Evolutionary conservation across 2,113 vertebrate species (phyloP), one percentile per base, ranked within the genome.

Genomic region (Orthonyx spaldingii): DNA sequence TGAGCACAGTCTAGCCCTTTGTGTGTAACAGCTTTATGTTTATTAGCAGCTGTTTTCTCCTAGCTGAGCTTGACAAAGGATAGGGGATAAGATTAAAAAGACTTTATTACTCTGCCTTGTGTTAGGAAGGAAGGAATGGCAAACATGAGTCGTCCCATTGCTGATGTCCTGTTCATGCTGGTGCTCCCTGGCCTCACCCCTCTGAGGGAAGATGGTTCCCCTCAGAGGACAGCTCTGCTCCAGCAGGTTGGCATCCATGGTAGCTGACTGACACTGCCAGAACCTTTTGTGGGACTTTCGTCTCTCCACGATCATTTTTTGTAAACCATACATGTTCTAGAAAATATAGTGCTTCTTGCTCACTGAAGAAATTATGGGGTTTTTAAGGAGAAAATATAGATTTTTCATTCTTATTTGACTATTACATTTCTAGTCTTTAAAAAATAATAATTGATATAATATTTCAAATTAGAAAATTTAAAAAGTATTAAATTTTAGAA

Each of bases 1-100:
- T 72, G 49, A 92, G 22, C 57, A 66, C 39, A 79, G 14, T 76
- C 70, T 79, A 91, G 53, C 57, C 82, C 59, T 94, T 89, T 94
- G 53, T 96, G 42, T 83, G 30, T 46, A 63, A 85, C 63, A 85
- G 63, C 85, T 93, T 90, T 93, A 69, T 83, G 69, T 82, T 92
- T 93, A 53, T 85, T 79, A 85, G 81, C 93, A 95, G 84, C 91
- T 95, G 70, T 76, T 94, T 93, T 79, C 55, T 87, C 49, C 70
- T 69, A 59, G 70, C 70, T 80, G 60, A 79, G 61, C 66, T 72
- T 61, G 63, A 82, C 53, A 82, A 89, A 91, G 39, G 39, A 16
- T 39, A 77, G 56, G n/a, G 52, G 47, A 56, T 61, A 78, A 76
- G n/a, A 77, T 32, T 61, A 56, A 77, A 93, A 65, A 21, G 28